Evolutionary conservation across 2,113 vertebrate genomes (phyloP).

Genomic region (Corythornis madagascariensis): DNA sequence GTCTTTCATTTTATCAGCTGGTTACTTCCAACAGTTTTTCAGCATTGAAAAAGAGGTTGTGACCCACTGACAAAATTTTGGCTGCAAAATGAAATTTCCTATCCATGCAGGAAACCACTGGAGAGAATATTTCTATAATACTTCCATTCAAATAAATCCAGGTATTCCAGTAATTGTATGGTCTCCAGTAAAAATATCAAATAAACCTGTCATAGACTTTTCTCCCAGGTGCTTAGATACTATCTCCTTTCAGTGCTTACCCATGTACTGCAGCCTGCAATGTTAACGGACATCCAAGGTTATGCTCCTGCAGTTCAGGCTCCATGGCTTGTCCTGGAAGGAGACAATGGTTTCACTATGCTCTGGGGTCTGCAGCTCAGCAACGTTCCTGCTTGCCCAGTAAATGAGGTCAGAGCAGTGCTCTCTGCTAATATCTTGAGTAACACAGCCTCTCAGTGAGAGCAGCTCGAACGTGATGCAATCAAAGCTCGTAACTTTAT

Average conservation of each 20-base stretch:
- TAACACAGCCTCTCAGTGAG: neutral
- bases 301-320: neutral
- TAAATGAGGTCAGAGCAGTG: neutral
- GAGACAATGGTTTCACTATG: constrained; percentile 52
- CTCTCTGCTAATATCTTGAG: neutral
- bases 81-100: constrained; percentile 65
- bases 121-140: constrained; percentile 68
- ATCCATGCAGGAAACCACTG: constrained; percentile 45
- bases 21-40: constrained; percentile 51
- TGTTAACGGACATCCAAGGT: neutral
- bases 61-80: constrained; percentile 68
- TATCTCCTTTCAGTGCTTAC: constrained; percentile 43
- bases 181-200: constrained; percentile 66
- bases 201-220: constrained; percentile 65
- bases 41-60: constrained; percentile 42
- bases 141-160: constrained; percentile 68
- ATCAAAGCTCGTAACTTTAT: neutral
- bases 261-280: neutral
- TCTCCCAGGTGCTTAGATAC: constrained; percentile 57
- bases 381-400: neutral
- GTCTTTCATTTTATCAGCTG: constrained; percentile 30
- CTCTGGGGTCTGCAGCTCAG: neutral
- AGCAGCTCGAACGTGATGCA: neutral
- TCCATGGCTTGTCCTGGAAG: neutral
- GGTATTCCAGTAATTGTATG: constrained; percentile 69